A percentile compares a stretch with the other conserved stretches of the same genome.
These are phyloP conservation scores for Scatophagus argus DNA, from an alignment of 2,113 vertebrate genomes.

Conservation along the genomic window DNA sequence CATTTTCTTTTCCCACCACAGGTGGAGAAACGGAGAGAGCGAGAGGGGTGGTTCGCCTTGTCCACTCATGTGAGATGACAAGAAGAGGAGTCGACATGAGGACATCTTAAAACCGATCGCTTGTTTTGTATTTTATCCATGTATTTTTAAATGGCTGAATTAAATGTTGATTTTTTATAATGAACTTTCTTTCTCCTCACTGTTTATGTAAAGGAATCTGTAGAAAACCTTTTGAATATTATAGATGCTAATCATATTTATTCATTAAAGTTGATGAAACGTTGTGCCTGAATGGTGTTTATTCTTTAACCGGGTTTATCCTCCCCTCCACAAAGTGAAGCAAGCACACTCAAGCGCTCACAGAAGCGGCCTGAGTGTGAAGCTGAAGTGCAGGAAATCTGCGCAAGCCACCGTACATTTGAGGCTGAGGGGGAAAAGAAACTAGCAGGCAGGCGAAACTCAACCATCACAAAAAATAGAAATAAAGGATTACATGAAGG, in stretches of 20 bases:
- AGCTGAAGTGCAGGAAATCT: too few species aligned
- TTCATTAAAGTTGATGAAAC: not conserved
- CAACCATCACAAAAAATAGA: too few species aligned
- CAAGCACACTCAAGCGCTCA: too few species aligned
- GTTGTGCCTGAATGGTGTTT: too few species aligned
- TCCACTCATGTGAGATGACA: slow-evolving; percentile 84
- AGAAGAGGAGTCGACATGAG: not conserved
- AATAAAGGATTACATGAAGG: too few species aligned
- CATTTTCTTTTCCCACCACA: slow-evolving; percentile 67
- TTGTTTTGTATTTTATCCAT: slow-evolving; percentile 11
- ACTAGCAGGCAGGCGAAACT: too few species aligned
- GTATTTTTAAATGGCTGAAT: slow-evolving; percentile 37
- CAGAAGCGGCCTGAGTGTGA: too few species aligned
- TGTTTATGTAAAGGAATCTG: not conserved
- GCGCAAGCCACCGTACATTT: too few species aligned
- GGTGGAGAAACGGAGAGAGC: slow-evolving; percentile 82
- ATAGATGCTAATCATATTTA: not conserved
- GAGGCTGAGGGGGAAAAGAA: too few species aligned
- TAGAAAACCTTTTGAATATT: not conserved
- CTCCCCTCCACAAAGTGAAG: too few species aligned
- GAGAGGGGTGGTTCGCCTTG: slow-evolving; percentile 91
- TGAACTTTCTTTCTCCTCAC: not conserved
- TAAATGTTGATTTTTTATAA: slow-evolving; percentile 53
- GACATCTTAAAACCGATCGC: not conserved
- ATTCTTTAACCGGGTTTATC: too few species aligned